These are phyloP conservation scores for Aplysia californica DNA, from an alignment of 1,140 invertebrate species.

Conservation along the genomic window DNA sequence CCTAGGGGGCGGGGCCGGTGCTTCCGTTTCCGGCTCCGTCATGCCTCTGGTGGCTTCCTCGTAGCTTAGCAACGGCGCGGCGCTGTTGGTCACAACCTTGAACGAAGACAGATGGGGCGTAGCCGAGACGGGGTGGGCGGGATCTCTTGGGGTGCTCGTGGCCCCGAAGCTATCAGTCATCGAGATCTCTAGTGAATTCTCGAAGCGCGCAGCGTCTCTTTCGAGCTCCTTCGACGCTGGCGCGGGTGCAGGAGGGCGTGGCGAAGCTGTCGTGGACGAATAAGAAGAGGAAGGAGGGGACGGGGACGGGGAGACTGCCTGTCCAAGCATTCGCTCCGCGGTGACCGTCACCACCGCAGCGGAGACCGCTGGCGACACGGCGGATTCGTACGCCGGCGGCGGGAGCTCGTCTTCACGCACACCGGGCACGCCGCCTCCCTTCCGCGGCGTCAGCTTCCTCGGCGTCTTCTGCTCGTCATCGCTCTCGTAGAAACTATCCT, in stretches of 20 bases:
- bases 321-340: not conserved
- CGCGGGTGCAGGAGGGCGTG: not conserved
- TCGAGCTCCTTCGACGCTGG: not conserved
- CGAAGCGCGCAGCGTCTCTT: not conserved
- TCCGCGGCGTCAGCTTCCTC: slow-evolving; percentile 23
- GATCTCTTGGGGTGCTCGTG: not conserved
- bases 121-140: not conserved
- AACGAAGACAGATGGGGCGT: slow-evolving; percentile 35
- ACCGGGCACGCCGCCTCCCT: slow-evolving; percentile 15
- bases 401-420: slow-evolving; percentile 27
- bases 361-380: slow-evolving; percentile 14
- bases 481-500: slow-evolving; percentile 62
- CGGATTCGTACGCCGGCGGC: slow-evolving; percentile 40
- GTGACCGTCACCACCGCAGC: slow-evolving; percentile 10
- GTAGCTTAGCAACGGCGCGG: slow-evolving; percentile 1
- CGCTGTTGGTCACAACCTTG: slow-evolving; percentile 37
- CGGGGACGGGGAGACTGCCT: slow-evolving; percentile 27
- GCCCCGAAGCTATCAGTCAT: not conserved
- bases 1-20: not conserved
- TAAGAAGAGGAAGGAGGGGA: slow-evolving; percentile 26
- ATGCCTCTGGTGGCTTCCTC: not conserved
- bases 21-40: not conserved
- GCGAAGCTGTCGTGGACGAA: not conserved
- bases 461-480: slow-evolving; percentile 46
- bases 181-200: not conserved